Base-by-base conservation (phyloP, 2,888 invertebrate species). In the Tachina grossa region DNA sequence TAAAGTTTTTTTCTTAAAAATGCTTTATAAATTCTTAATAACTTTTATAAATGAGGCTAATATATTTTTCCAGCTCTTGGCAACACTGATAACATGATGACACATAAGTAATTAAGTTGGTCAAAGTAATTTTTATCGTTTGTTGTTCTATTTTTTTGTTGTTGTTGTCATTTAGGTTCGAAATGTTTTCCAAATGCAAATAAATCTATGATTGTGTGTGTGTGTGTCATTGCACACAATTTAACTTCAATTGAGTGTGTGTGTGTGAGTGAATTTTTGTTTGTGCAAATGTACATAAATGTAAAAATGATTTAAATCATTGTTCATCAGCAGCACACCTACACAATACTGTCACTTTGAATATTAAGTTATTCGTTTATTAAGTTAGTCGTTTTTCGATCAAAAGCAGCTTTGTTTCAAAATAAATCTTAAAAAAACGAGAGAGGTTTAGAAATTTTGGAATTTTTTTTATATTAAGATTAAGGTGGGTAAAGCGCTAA, bases 211-310 rank as follows among this genome's bases (percentile, higher is more conserved):
- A 72, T 72, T 81, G 77, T 68, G 72, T 76, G 77, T 68, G 72
- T 76, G 76, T 72, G 61, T 77, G 84, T 77, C 66, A 77, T 31
- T 84, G 84, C 77, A 81, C 81, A 81, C 81, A 84, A 84, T 84
- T 84, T 63, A 76, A 81, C 81, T 45, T 68, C 39, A 74, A 74
- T 81, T 66, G 45, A 57, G 31, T 49, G 71, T 66, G 69, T 49
- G 41, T 31, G 31, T 72, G 76, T 72, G n/a, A n/a, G 41, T 39
- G 39, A 19, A 9, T 57, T n/a, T 45, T 19, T 47, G 71, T 47
- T 22, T 63, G 39, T 69, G 16, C n/a, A 66, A 39, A 66, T 65
- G 43, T 45, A 41, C 31, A 31, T 6, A 31, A 11, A 81, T 72
- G 77, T 68, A 53, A 83, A 78, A 77, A 57, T 72, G 51, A 66